These are phyloP conservation scores for Leptinotarsa rubiginosa DNA, from an alignment of 2,888 invertebrate species.

Conservation along the genomic window DNA sequence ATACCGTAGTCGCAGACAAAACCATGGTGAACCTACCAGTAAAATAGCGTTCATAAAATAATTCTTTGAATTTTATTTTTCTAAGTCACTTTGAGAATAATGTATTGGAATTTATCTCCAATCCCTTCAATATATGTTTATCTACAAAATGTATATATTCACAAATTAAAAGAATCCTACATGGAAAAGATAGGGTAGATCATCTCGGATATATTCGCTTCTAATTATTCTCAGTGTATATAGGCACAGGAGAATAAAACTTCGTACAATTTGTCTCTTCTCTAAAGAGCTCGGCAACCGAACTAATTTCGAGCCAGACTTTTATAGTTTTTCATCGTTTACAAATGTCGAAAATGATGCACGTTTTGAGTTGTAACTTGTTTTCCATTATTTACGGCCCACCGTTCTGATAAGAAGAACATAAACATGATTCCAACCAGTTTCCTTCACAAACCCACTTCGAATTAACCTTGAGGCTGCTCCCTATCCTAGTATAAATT, in stretches of 20 bases:
- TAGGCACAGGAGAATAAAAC: conserved; percentile 59
- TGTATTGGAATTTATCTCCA: too few relatives aligned
- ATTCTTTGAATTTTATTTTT: too few relatives aligned
- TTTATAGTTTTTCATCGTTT: conserved; percentile 64
- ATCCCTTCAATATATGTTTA: neutral
- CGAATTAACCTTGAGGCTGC: too few relatives aligned
- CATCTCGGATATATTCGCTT: conserved; percentile 12
- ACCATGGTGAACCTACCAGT: too few relatives aligned
- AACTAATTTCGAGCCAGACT: conserved; percentile 63
- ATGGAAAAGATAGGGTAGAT: neutral
- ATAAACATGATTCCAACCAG: conserved; percentile 21
- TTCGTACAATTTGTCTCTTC: conserved; percentile 57
- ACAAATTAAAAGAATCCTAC: neutral
- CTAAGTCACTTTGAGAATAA: too few relatives aligned
- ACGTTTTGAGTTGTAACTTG: conserved; percentile 32
- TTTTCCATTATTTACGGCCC: conserved; percentile 12
- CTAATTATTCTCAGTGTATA: conserved; percentile 33
- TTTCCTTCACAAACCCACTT: too few relatives aligned
- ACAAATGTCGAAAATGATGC: conserved; percentile 52
- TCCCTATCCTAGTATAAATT: too few relatives aligned
- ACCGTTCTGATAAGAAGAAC: conserved; percentile 44
- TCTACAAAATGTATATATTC: neutral
- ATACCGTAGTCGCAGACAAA: too few relatives aligned
- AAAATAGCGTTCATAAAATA: too few relatives aligned
- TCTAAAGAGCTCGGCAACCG: conserved; percentile 55